These are phyloP conservation scores for Coranthus polyacanthus DNA, from an alignment of 2,797 vertebrate genomes.

Conservation along the genomic window DNA sequence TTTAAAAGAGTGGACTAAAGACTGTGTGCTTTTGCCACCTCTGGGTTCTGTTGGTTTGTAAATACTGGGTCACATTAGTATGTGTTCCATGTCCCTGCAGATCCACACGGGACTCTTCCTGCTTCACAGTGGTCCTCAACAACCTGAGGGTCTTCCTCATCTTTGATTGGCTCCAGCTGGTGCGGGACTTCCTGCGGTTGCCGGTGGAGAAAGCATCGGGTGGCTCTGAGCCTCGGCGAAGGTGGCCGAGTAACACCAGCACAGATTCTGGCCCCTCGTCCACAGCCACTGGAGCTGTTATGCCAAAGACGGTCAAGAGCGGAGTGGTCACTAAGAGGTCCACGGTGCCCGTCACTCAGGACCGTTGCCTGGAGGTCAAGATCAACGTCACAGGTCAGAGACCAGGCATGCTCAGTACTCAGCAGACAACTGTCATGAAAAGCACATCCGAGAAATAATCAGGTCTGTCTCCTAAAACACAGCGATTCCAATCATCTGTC, in stretches of 20 bases:
- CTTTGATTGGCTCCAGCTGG: slow-evolving; percentile 95
- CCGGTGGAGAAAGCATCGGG: slow-evolving; percentile 82
- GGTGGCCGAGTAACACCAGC: slow-evolving; percentile 70
- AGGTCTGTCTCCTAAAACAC: no score
- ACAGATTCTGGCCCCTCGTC: slow-evolving; percentile 52
- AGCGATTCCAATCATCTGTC: no score
- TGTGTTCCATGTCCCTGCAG: slow-evolving; percentile 69
- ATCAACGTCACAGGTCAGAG: slow-evolving; percentile 94
- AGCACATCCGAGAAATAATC: no score
- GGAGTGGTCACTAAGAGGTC: slow-evolving; percentile 97
- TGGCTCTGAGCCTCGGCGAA: slow-evolving; percentile 56
- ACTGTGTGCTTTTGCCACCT: no score
- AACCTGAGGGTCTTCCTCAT: slow-evolving; percentile 96
- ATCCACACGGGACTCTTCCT: slow-evolving; percentile 93
- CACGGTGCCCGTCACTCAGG: slow-evolving; percentile 88
- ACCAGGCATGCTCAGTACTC: background rate
- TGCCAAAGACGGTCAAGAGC: slow-evolving; percentile 94
- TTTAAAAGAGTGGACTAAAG: no score
- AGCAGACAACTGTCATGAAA: no score
- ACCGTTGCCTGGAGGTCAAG: slow-evolving; percentile 93
- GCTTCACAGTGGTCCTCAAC: slow-evolving; percentile 97
- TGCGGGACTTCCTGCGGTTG: slow-evolving; percentile 90
- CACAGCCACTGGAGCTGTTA: slow-evolving; percentile 55
- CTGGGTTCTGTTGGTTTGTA: no score
- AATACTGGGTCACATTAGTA: no score